These are phyloP conservation scores for Aurelia aurita DNA, from an alignment of 30 jellyfish, hydroid and myxozoan species.

Conservation along the genomic window DNA sequence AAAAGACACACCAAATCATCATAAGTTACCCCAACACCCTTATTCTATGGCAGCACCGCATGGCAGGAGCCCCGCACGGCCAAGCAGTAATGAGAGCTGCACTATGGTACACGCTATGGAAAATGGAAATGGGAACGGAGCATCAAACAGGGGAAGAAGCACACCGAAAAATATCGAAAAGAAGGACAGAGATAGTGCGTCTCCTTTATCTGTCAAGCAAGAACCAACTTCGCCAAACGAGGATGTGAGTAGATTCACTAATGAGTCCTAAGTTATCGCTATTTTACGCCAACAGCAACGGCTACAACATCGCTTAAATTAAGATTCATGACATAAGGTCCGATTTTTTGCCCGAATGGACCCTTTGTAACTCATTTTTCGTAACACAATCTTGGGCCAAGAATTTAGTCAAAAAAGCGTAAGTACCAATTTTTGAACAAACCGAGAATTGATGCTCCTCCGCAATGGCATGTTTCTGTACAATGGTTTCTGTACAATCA, in stretches of 20 bases:
- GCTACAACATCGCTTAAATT: too few relatives aligned
- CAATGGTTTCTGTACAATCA: too few relatives aligned
- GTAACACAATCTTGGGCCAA: too few relatives aligned
- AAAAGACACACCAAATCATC: slow-evolving; percentile 20
- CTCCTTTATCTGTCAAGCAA: slow-evolving; percentile 38
- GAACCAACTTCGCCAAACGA: slow-evolving; percentile 56
- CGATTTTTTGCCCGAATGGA: too few relatives aligned
- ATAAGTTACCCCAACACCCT: not conserved
- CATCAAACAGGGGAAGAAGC: not conserved
- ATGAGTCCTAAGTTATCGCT: not conserved
- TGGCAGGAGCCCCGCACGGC: slow-evolving; percentile 60
- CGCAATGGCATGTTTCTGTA: too few relatives aligned
- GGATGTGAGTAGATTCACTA: slow-evolving; percentile 2
- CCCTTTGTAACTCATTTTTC: too few relatives aligned
- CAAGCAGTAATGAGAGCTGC: slow-evolving; percentile 61
- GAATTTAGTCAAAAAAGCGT: too few relatives aligned
- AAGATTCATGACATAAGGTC: too few relatives aligned
- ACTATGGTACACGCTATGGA: slow-evolving; percentile 27
- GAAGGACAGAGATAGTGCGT: slow-evolving; percentile 34
- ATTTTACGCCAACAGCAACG: not conserved
- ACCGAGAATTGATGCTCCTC: too few relatives aligned
- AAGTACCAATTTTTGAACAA: too few relatives aligned
- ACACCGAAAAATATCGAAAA: slow-evolving; percentile 8
- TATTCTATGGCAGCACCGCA: slow-evolving; percentile 1
- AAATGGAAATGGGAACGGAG: slow-evolving; percentile 42